Conservation (phyloP, 2,113 vertebrate genomes). For the Hipposideros armiger region DNA sequence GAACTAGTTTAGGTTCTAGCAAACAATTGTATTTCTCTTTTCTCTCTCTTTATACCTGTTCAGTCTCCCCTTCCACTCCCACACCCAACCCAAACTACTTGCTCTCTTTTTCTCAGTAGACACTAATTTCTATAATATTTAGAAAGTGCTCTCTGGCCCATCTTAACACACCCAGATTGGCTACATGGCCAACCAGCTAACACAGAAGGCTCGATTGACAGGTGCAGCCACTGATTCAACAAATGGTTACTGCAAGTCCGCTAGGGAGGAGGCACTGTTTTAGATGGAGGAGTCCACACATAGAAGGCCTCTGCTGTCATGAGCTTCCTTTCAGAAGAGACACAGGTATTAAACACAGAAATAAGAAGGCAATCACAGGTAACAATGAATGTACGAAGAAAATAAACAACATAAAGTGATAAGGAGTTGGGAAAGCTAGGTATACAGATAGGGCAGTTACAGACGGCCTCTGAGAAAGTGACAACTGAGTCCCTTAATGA, state of each 20-base stretch:
- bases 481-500: neutral
- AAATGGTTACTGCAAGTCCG: neutral
- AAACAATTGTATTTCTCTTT: neutral
- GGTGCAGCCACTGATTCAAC: neutral
- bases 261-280: neutral
- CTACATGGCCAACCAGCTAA: neutral
- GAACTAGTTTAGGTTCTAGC: slow-evolving; percentile 7
- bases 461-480: neutral
- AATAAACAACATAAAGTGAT: neutral
- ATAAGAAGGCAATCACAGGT: neutral
- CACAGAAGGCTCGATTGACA: neutral
- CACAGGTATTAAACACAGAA: neutral
- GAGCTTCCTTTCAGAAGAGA: neutral
- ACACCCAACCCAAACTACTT: neutral
- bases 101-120: neutral
- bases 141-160: neutral
- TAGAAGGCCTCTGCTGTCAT: neutral
- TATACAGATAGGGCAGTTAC: neutral
- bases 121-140: neutral
- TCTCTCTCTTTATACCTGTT: neutral
- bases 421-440: neutral
- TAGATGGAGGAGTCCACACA: neutral
- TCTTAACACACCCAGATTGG: neutral
- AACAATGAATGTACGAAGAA: neutral
- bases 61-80: neutral